Evolutionary conservation across 1,140 invertebrate species (phyloP).

Genomic region (Planococcus citri): DNA sequence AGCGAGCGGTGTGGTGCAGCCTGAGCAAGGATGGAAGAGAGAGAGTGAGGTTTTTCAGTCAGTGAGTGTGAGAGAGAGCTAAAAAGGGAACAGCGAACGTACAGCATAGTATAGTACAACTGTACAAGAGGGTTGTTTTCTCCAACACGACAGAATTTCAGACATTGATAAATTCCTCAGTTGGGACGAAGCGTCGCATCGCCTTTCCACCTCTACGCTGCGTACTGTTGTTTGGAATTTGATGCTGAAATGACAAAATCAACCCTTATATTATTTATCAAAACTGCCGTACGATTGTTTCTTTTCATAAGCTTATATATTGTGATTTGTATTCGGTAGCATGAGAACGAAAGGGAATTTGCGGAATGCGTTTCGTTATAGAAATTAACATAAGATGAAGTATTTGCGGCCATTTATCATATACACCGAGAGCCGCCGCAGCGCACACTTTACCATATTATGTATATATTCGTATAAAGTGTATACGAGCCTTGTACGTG

Average conservation of each 20-base stretch:
- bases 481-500: neutral
- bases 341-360: conserved; percentile 3
- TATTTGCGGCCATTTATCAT: conserved; percentile 7
- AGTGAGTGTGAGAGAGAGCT: conserved; percentile 8
- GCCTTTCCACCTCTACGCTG: conserved; percentile 8
- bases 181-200: conserved; percentile 4
- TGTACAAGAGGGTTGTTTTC: conserved; percentile 19
- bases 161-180: conserved; percentile 18
- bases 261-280: conserved; percentile 20
- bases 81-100: neutral
- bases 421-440: too few species aligned
- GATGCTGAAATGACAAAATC: conserved; percentile 20
- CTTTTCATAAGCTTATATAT: conserved; percentile 10
- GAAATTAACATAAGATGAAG: conserved; percentile 7
- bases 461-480: too few species aligned
- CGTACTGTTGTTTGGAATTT: conserved; percentile 15
- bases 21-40: neutral
- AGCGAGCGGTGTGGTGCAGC: neutral
- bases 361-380: conserved; percentile 4
- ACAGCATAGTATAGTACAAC: neutral
- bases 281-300: conserved; percentile 16
- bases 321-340: neutral
- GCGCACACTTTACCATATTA: too few species aligned
- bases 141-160: conserved; percentile 18
- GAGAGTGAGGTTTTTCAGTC: too few species aligned